Evolutionary conservation across 2,888 invertebrate genomes (phyloP), one percentile per base, ranked within the genome.

Genomic region (Heliconius cydno): DNA sequence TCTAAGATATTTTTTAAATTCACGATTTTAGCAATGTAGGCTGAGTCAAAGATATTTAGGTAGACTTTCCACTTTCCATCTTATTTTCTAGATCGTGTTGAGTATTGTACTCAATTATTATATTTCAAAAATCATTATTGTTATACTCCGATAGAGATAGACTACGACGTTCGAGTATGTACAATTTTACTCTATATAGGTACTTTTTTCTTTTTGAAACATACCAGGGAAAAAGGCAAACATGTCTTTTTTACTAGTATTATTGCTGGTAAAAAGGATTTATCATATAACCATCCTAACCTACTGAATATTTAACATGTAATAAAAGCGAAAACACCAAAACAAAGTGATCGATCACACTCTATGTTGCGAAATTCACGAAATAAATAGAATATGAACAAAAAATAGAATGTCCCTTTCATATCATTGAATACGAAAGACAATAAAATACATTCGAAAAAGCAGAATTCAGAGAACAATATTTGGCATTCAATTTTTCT

Each of bases 401-500:
- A 67, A 38, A 38, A n/a, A 52, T 4, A 66, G 19, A 6, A 34
- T 22, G 22, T 34, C 66, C 2, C 38, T 38, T 67, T 67, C 4
- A 38, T 38, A 38, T 12, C 34, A 1, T 22, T 38, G 38, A 38
- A 67, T 12, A n/a, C 12, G n/a, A 38, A n/a, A 1, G 25, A 41
- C 15, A 41, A 25, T 70, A 70, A 41, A 70, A 70, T 7, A 41
- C 25, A 41, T 70, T 15, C 15, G 25, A 41, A 25, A 41, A 70
- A 70, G 10, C 41, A 46, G 25, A 15, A 15, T 70, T 46, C 15
- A 25, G 41, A 70, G 25, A 41, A 70, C 25, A 70, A 70, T 41
- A 73, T 73, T 73, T 57, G 72, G n/a, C 34, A 73, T 34, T n/a
- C 72, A 57, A 57, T 73, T 30, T 68, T 70, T 70, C 70, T 70